Percentiles rank a stretch among this genome's conserved stretches.
Conservation (phyloP, 2,888 invertebrate genomes). For the Lutraria lutraria region DNA sequence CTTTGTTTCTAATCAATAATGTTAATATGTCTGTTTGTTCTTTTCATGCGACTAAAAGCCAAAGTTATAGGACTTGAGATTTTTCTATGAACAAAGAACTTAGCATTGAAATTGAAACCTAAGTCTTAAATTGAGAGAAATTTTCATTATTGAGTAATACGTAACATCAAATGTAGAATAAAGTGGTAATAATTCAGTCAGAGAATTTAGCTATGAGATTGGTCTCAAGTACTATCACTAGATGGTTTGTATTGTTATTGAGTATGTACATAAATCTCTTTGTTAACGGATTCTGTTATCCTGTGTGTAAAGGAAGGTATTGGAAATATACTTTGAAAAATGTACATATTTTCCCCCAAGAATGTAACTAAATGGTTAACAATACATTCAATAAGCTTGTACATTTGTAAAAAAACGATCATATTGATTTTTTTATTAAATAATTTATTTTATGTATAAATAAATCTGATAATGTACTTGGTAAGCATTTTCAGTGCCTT, state of each 20-base stretch:
- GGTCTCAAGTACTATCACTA: neutral
- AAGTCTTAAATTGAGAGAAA: neutral
- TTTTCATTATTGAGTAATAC: neutral
- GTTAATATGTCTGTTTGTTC: neutral
- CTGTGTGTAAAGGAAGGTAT: neutral
- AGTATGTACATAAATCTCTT: neutral
- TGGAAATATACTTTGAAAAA: too few species aligned
- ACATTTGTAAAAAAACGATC: too few species aligned
- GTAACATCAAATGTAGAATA: neutral
- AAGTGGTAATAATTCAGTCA: neutral
- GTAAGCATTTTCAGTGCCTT: neutral
- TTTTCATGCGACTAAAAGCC: neutral
- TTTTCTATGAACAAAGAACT: neutral
- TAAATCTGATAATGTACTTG: neutral
- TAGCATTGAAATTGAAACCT: neutral
- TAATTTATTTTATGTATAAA: too few species aligned
- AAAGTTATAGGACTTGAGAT: slow-evolving; percentile 2
- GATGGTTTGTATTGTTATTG: neutral
- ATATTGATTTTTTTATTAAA: too few species aligned
- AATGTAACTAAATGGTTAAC: too few species aligned
- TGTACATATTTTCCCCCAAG: too few species aligned
- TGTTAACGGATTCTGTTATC: neutral
- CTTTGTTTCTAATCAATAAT: neutral
- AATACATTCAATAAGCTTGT: too few species aligned
- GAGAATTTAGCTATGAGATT: neutral